phyloP scores from a whole-genome alignment of 2,797 vertebrate species.

The Pachyuromys duprasi region DNA sequence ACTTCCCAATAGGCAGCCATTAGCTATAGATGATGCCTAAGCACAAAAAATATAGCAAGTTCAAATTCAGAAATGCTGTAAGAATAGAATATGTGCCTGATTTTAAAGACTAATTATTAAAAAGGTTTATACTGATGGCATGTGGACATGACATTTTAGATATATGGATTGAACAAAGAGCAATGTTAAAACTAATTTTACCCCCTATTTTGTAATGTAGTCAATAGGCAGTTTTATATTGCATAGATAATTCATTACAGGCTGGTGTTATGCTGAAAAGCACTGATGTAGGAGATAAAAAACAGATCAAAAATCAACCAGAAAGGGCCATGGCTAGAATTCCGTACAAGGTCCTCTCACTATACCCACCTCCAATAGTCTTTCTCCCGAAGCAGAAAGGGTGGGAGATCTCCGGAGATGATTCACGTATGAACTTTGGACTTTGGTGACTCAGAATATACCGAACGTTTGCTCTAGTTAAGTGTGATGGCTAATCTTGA shows the following conservation, averaged over 20 bases:
- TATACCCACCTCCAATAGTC: background rate
- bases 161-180: slow-evolving; percentile 11
- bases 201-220: background rate
- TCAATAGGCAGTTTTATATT: slow-evolving; percentile 45
- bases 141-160: background rate
- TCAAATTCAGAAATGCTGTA: background rate
- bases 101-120: slow-evolving; percentile 36
- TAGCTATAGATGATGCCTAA: background rate
- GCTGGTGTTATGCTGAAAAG: background rate
- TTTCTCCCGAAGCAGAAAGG: background rate
- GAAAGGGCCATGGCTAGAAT: background rate
- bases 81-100: background rate
- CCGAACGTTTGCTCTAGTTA: background rate
- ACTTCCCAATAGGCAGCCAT: background rate
- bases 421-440: background rate
- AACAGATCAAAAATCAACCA: background rate
- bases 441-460: background rate
- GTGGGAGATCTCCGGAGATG: background rate
- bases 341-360: background rate
- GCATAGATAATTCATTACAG: background rate
- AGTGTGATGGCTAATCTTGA: background rate
- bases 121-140: background rate
- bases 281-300: background rate
- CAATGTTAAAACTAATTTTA: slow-evolving; percentile 39
- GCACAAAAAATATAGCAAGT: background rate